These are phyloP conservation scores for Arenicola marina DNA, from an alignment of 2,888 invertebrate species.

Conservation along the genomic window DNA sequence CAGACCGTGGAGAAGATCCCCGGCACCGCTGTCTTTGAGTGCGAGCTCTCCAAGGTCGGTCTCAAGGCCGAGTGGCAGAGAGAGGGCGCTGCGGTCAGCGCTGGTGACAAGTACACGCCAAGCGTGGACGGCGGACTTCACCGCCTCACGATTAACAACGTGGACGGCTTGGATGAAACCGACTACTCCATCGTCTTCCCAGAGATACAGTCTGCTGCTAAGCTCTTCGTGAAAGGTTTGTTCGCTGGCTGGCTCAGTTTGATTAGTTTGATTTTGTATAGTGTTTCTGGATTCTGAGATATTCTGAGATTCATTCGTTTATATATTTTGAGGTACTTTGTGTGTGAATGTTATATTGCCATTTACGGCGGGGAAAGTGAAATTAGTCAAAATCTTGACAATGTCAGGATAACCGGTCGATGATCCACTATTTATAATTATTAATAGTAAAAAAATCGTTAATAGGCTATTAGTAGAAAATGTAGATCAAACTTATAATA, in stretches of 20 bases:
- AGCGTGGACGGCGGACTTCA: constrained; percentile 64
- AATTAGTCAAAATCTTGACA: too few species aligned
- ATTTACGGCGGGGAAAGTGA: too few species aligned
- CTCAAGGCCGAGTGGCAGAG: constrained; percentile 79
- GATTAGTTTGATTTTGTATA: background rate
- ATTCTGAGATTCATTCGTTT: too few species aligned
- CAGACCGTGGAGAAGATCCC: constrained; percentile 20
- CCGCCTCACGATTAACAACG: constrained; percentile 82
- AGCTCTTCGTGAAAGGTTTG: constrained; percentile 53
- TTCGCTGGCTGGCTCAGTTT: background rate
- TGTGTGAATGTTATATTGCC: too few species aligned
- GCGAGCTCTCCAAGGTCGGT: constrained; percentile 78
- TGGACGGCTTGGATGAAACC: constrained; percentile 67
- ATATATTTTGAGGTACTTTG: too few species aligned
- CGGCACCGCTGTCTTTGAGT: constrained; percentile 68
- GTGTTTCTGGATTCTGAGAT: background rate
- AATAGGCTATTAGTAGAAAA: too few species aligned
- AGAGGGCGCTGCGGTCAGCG: constrained; percentile 31
- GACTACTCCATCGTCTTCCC: constrained; percentile 43
- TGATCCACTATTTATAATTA: too few species aligned
- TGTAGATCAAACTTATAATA: too few species aligned
- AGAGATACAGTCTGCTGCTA: constrained; percentile 47
- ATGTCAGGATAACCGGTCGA: too few species aligned
- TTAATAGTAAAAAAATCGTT: too few species aligned
- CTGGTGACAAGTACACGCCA: constrained; percentile 32